Base-by-base conservation (phyloP, 64 coral and sea anemone species). In the Pachyseris speciosa region DNA sequence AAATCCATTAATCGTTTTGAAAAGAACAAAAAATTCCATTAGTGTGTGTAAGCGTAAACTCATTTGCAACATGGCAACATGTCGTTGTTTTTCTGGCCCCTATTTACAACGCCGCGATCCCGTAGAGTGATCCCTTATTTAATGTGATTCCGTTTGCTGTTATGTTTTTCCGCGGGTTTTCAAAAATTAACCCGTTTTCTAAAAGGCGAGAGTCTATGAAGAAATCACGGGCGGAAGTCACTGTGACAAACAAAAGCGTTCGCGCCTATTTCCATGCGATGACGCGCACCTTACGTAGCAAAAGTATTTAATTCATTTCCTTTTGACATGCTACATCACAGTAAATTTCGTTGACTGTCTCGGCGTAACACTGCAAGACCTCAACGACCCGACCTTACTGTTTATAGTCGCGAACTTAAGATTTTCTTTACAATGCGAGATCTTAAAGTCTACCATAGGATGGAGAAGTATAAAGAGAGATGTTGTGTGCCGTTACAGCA, bases 251-350 rank as follows among this genome's bases (percentile, higher is more conserved):
- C 20, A 64, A 42, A 61, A 0, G 77, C 50, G 22, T 81, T 61
- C 49, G 73, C 73, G 75, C 19, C 29, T 37, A 58, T 58, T 79
- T 55, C 58, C 20, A 79, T 79, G 47, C 7, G 33, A 81, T 81
- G 77, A 81, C 77, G 77, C 52, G 52, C 51, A 2, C 51, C 11
- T 81, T 81, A 81, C 77, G 77, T 81, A 81, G 77, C 7, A 22
- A 57, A 81, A 81, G 53, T 81, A 81, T 81, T 81, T 81, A 81
- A 81, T 81, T 58, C 77, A 81, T 81, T 81, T 81, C 77, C 77
- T 63, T 53, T 81, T 6, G 0, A 36, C 17, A 63, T 60, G 77
- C n/a, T 63, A 80, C 55, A 61, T 26, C 77, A 38, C 7, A 39
- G 53, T 63, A 81, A 81, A 38, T 13, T 37, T 37, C 17, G 22